phyloP scores from a whole-genome alignment of 2,888 invertebrate species.

The Adineta ricciae region DNA sequence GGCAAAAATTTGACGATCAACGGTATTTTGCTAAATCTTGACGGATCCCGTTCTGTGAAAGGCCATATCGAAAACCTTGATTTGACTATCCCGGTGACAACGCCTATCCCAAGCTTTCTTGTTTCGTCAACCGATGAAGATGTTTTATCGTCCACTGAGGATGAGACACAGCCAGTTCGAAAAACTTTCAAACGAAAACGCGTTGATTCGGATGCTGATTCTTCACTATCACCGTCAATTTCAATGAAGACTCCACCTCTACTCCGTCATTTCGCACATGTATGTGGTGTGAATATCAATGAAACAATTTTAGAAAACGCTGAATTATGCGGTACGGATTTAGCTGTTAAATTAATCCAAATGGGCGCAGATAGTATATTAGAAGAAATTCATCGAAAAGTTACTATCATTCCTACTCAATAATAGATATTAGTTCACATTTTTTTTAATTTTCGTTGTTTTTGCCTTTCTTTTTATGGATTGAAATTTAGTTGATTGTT shows the following conservation, averaged over 20 bases:
- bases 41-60: constrained; percentile 25
- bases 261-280: constrained; percentile 10
- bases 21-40: constrained; percentile 29
- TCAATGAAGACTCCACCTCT: not conserved
- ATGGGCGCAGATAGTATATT: constrained; percentile 30
- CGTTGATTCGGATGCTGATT: not conserved
- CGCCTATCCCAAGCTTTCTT: constrained; percentile 18
- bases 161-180: not conserved
- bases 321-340: constrained; percentile 30
- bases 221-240: not conserved
- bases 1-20: constrained; percentile 23
- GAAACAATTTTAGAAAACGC: constrained; percentile 32
- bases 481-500: not conserved
- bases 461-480: not conserved
- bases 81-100: constrained; percentile 2
- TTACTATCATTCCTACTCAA: not conserved
- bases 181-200: constrained; percentile 23
- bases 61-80: constrained; percentile 23
- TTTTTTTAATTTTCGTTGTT: not conserved
- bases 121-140: constrained; percentile 13
- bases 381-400: constrained; percentile 23
- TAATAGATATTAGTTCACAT: not conserved
- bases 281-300: constrained; percentile 25
- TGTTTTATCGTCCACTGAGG: not conserved
- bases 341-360: constrained; percentile 29